Base-by-base conservation (phyloP, 23 tunicate species). In the Trididemnum clinides region DNA sequence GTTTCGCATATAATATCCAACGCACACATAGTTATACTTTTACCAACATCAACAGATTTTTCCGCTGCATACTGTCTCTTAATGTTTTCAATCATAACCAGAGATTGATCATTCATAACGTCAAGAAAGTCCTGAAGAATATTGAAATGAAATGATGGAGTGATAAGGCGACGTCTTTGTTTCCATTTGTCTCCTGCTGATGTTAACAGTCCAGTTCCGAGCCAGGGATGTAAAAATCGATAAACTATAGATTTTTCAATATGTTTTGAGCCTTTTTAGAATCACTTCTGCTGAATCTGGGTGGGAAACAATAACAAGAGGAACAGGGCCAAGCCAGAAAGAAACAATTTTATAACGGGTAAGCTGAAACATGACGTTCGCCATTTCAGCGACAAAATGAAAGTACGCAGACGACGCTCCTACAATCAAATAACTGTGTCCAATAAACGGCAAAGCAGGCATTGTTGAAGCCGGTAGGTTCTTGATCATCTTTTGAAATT, bases 81-180 rank as follows among this genome's bases (percentile, higher is more conserved):
- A 25, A 94, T 25, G 18, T 65, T 81, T 2, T 31, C 23, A 22
- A 81, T 37, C 69, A 92, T 77, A 2, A 58, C 32, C 31, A 35
- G 38, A 0, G 95, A 49, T 54, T 78, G 83, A 7, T 88, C 87
- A 64, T 88, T 92, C 93, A 92, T 97, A 2, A 97, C 97, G 1
- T 71, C 97, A 38, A 92, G 88, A 50, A 97, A 97, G 31, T 97
- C 99, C 27, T 92, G 85, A 82, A 95, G 80, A 54, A 97, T 94
- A 31, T 54, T 85, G 78, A 92, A 92, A 78, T 97, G 99, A 86
- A 97, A 97, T 1, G 95, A 71, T 3, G 99, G 99, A 3, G 99
- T 97, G 6, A 97, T 71, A 6, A 97, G 78, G 34, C 95, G 59
- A 33, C 99, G 63, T 51, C 99, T 51, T 31, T 79, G 85, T 70